Base-by-base conservation (phyloP, 2,113 vertebrate genomes). In the Verasper variegatus region DNA sequence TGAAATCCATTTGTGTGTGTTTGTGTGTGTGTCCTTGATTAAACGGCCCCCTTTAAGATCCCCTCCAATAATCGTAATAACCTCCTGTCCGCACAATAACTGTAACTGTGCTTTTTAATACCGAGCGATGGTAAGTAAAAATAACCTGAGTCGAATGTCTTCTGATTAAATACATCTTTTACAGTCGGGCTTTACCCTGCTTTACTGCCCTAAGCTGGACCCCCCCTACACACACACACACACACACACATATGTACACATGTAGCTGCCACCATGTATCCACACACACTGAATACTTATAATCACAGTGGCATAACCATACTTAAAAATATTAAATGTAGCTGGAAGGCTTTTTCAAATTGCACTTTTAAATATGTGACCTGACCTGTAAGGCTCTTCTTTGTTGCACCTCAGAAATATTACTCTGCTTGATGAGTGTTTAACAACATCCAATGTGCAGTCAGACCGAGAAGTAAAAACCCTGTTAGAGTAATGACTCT, bases 111-210 rank as follows among this genome's bases (percentile, higher is more conserved):
- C 74, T 88, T 93, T 94, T 94, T 93, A 94, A 92, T 92, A 89
- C 87, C 31, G 1, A 81, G 68, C 23, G 79, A 89, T 89, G 84
- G 90, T 93, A 94, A 94, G 91, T 93, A 94, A 94, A 94, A 93
- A 93, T 92, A 93, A 93, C 92, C 90, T 84, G 74, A 66, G 65
- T 79, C 49, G 80, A 93, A 92, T 93, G 92, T 93, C 89, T 92
- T 86, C 84, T 93, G 92, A 94, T 95, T 94, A 94, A 94, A 93
- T 90, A 93, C 91, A 92, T 91, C 72, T 87, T 90, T 90, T 88
- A 72, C 42, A 79, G 88, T 66, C 78, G 45, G 58, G 68, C 74
- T 81, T 83, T 83, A 80, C 26, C 77, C 62, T 66, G 62, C 81
- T 83, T 84, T 68, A 68, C 56, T 74, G 60, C 71, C 61, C 51